These are phyloP conservation scores for Caerostris extrusa DNA, from an alignment of 1,140 invertebrate species.

Conservation along the genomic window DNA sequence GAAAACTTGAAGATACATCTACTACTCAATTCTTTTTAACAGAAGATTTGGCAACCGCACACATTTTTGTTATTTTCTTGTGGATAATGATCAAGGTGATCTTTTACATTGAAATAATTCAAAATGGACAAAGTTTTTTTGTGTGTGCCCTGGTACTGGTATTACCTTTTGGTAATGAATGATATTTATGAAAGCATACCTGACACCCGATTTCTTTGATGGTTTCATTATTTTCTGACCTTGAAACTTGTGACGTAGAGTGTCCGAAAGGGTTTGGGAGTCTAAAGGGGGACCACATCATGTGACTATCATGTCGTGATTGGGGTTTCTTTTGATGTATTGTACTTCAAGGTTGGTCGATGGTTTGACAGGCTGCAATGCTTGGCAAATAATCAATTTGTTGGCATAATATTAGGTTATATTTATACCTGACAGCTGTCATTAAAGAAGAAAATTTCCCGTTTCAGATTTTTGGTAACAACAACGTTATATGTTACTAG, in stretches of 20 bases:
- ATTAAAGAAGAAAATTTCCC: neutral
- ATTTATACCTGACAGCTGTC: conserved; percentile 35
- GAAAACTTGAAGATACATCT: no score
- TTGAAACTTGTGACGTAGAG: neutral
- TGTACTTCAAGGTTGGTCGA: conserved; percentile 1
- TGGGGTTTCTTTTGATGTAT: conserved; percentile 7
- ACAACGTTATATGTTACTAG: neutral
- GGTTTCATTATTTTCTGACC: neutral
- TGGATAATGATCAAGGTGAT: no score
- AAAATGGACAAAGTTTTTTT: no score
- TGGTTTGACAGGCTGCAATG: conserved; percentile 22
- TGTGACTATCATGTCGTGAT: conserved; percentile 26
- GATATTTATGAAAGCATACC: neutral
- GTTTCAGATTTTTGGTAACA: neutral
- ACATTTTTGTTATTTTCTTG: no score
- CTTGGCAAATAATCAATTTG: conserved; percentile 42
- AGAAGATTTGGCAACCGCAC: no score
- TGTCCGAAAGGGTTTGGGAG: conserved; percentile 20
- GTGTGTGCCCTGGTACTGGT: neutral
- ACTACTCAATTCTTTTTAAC: no score
- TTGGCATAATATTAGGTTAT: conserved; percentile 36
- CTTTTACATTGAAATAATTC: no score
- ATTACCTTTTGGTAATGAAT: neutral
- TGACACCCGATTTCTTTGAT: neutral
- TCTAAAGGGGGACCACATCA: neutral